Percentiles rank a stretch among this genome's conserved stretches.
These are phyloP conservation scores for Turritopsis dohrnii DNA, from an alignment of 30 jellyfish, hydroid and myxozoan species.

Conservation along the genomic window DNA sequence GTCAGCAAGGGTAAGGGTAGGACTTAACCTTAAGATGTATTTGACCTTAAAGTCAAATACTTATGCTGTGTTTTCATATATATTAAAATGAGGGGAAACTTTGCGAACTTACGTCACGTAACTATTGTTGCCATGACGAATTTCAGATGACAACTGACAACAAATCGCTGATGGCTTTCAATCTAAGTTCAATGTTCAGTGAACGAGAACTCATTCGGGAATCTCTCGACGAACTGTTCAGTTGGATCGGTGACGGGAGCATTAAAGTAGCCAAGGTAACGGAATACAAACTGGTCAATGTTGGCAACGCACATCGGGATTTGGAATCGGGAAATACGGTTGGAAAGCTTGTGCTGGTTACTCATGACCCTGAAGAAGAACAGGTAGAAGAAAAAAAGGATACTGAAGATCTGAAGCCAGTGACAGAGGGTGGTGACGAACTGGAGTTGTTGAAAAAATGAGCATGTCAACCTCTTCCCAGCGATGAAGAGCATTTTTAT, in stretches of 20 bases:
- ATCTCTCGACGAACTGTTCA: slow-evolving; percentile 43
- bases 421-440: neutral
- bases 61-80: too few relatives aligned
- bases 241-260: slow-evolving; percentile 71
- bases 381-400: neutral
- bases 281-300: slow-evolving; percentile 56
- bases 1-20: too few relatives aligned
- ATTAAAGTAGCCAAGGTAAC: slow-evolving; percentile 74
- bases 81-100: neutral
- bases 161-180: slow-evolving; percentile 81
- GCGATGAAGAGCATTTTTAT: too few relatives aligned
- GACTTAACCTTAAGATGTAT: too few relatives aligned
- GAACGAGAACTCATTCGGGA: slow-evolving; percentile 55
- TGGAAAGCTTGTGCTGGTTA: slow-evolving; percentile 67
- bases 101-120: neutral
- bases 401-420: neutral
- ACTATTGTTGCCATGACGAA: neutral
- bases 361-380: slow-evolving; percentile 28
- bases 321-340: slow-evolving; percentile 76
- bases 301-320: slow-evolving; percentile 69
- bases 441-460: neutral
- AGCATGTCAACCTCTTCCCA: too few relatives aligned
- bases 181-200: slow-evolving; percentile 60
- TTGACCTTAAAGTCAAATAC: too few relatives aligned
- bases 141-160: slow-evolving; percentile 63